Conservation (phyloP, 1,140 invertebrate genomes). For the Drosophila nasuta region DNA sequence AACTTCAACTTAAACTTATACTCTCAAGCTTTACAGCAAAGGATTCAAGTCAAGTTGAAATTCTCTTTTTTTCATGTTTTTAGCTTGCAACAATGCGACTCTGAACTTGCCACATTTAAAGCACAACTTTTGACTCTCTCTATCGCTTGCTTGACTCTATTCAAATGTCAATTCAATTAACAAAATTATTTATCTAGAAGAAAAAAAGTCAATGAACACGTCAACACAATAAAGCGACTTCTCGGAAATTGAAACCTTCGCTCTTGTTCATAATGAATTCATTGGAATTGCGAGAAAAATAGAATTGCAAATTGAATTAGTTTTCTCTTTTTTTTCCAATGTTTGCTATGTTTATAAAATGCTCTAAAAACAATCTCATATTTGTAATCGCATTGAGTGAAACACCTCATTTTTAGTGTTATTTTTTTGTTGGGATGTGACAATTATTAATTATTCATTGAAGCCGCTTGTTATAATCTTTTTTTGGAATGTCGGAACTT, state of each 20-base stretch:
- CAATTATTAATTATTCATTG: constrained; percentile 1
- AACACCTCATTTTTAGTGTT: neutral
- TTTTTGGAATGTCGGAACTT: neutral
- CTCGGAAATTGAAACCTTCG: constrained; percentile 1
- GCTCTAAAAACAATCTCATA: neutral
- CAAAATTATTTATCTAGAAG: neutral
- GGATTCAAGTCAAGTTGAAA: neutral
- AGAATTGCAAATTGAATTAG: constrained; percentile 9
- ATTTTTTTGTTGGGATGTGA: neutral
- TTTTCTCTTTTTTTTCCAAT: neutral
- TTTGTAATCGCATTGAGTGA: neutral
- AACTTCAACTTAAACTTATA: neutral
- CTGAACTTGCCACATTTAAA: neutral
- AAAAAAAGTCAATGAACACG: neutral
- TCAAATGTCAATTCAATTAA: constrained; percentile 21
- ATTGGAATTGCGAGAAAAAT: neutral
- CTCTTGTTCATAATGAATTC: neutral
- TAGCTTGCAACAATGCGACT: neutral
- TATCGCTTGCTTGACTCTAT: neutral
- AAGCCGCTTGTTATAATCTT: neutral
- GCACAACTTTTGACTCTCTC: neutral
- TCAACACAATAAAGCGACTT: constrained; percentile 2
- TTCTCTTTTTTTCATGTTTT: neutral
- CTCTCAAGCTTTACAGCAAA: neutral
- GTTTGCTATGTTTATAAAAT: neutral